These are phyloP conservation scores for Priocnemis perturbator DNA, from an alignment of 2,888 invertebrate genomes.

Conservation along the genomic window DNA sequence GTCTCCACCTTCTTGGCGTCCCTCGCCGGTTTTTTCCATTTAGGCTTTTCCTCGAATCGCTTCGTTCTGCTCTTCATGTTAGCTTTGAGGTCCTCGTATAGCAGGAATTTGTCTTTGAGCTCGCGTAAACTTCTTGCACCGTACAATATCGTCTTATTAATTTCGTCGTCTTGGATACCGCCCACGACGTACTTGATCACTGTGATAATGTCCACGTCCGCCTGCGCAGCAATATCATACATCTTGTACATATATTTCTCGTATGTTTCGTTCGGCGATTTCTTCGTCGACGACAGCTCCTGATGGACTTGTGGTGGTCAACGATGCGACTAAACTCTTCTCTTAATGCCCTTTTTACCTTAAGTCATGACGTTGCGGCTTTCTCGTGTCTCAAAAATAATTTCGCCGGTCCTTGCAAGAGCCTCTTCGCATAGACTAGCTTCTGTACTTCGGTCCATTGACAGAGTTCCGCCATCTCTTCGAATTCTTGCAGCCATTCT, in stretches of 20 bases:
- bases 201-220: slow-evolving; percentile 1
- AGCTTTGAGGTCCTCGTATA: slow-evolving; percentile 15
- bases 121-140: slow-evolving; percentile 19
- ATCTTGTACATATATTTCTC: slow-evolving; percentile 16
- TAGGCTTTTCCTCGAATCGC: too few species aligned
- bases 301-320: slow-evolving; percentile 3
- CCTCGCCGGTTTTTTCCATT: too few species aligned
- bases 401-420: slow-evolving; percentile 13
- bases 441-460: slow-evolving; percentile 8
- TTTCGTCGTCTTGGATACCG: slow-evolving; percentile 33
- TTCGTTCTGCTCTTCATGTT: too few species aligned
- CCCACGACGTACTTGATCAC: slow-evolving; percentile 38
- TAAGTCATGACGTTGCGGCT: background rate
- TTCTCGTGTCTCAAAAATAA: slow-evolving; percentile 14
- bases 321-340: slow-evolving; percentile 3
- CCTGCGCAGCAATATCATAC: slow-evolving; percentile 16
- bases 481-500: slow-evolving; percentile 11
- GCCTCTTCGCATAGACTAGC: slow-evolving; percentile 9
- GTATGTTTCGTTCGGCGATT: slow-evolving; percentile 10
- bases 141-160: slow-evolving; percentile 30
- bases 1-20: too few species aligned
- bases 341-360: background rate
- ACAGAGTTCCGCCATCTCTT: slow-evolving; percentile 12
- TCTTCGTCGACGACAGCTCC: background rate
- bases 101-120: slow-evolving; percentile 26